These are phyloP conservation scores for Oscheius sp. DNA, from an alignment of 2,888 invertebrate species.

Conservation along the genomic window DNA sequence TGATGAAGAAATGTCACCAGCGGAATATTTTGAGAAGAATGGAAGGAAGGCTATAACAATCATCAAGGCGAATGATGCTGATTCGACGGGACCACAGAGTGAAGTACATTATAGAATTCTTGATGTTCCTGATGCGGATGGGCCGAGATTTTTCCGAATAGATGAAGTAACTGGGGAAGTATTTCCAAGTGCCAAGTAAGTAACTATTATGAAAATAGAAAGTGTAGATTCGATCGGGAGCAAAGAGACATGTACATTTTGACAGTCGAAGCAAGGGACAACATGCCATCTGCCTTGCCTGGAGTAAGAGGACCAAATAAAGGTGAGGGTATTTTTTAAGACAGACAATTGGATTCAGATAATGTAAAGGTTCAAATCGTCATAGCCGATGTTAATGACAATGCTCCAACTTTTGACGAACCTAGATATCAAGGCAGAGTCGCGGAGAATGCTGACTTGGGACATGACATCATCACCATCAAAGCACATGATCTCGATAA, in stretches of 20 bases:
- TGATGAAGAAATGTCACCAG: slow-evolving; percentile 66
- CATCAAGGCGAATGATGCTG: slow-evolving; percentile 64
- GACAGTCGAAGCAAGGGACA: slow-evolving; percentile 94
- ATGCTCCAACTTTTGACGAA: slow-evolving; percentile 90
- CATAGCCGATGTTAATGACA: slow-evolving; percentile 97
- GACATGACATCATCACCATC: slow-evolving; percentile 49
- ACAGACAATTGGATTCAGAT: slow-evolving; percentile 47
- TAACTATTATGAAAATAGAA: background rate
- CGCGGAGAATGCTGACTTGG: slow-evolving; percentile 46
- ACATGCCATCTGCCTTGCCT: slow-evolving; percentile 86
- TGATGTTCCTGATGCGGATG: slow-evolving; percentile 48
- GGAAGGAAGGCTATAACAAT: slow-evolving; percentile 54
- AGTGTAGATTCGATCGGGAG: slow-evolving; percentile 95
- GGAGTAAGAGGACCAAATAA: slow-evolving; percentile 66
- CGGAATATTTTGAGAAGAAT: slow-evolving; percentile 57
- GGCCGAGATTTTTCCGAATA: slow-evolving; percentile 80
- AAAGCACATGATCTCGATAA: slow-evolving; percentile 67
- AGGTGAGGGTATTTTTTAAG: slow-evolving; percentile 39
- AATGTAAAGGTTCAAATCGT: slow-evolving; percentile 93
- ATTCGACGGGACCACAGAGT: slow-evolving; percentile 61
- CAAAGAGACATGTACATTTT: slow-evolving; percentile 93
- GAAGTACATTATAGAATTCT: slow-evolving; percentile 67
- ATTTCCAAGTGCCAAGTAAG: slow-evolving; percentile 43
- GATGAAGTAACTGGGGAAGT: slow-evolving; percentile 89
- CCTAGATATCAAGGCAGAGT: slow-evolving; percentile 53